Base-by-base conservation (phyloP, 2,888 invertebrate genomes). In the Neoaliturus tenellus region DNA sequence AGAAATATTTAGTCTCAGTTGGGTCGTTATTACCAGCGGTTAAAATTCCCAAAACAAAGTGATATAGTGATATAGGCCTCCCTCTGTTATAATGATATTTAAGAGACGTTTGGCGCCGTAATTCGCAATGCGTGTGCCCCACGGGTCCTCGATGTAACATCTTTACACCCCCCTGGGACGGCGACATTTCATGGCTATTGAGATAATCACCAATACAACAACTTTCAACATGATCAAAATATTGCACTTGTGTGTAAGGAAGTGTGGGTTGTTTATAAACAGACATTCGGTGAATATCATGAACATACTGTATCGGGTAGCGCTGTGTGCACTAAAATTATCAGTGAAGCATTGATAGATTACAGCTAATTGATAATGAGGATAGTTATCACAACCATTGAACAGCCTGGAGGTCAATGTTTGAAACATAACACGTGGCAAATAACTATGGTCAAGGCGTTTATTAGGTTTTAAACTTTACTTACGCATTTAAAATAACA, bases 91-190 rank as follows among this genome's bases (percentile, higher is more conserved):
- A 35, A 69, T 69, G 69, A 69, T 69, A 69, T 69, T 69, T 69
- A 69, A 69, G 69, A 33, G 69, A 69, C 39, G 39, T 35, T 69
- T 39, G 39, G 67, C 67, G 67, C 67, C 67, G 33, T 67, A 67
- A 33, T 67, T 67, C 17, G 31, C 31, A 17, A 33, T 67, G 23
- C 20, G 55, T 55, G 20, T 67, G 28, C 67, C n/a, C 67, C 67
- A 67, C 31, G n/a, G 31, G 31, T 10, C 12, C 14, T 14, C 55
- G 12, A 23, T 23, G 55, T 20, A 55, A 67, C 67, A 28, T 17
- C 67, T 67, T 33, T 33, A 33, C 67, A 10, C 1, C 31, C 31
- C 67, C 17, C 67, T 2, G 67, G 67, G 67, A 67, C 8, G 23
- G 58, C 28, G 58, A 23, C 58, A 58, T 58, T 58, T 58, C 4